phyloP scores from a whole-genome alignment of 2,888 invertebrate genomes.

The Phyllotreta striolata region DNA sequence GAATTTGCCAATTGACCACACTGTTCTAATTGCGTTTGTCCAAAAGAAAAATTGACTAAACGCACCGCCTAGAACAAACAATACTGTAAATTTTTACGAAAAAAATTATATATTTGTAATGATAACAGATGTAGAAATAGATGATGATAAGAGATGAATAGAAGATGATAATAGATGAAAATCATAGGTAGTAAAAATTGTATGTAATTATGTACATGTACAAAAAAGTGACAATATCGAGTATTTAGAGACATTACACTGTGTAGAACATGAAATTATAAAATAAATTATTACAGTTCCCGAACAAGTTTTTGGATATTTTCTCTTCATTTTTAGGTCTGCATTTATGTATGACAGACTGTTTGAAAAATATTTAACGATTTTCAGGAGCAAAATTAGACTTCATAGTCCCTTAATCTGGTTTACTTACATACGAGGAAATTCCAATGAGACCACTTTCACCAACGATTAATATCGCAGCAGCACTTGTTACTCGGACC shows the following conservation, averaged over 20 bases:
- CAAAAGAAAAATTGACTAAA: constrained; percentile 14
- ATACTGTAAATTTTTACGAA: not conserved
- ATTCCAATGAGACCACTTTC: constrained; percentile 17
- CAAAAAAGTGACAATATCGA: too few species aligned
- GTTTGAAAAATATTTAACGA: too few species aligned
- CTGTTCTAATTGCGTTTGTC: constrained; percentile 4
- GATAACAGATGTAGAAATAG: not conserved
- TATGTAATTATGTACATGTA: too few species aligned
- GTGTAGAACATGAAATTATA: too few species aligned
- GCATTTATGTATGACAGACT: too few species aligned
- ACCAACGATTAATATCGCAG: not conserved
- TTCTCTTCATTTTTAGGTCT: too few species aligned
- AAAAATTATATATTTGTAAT: not conserved
- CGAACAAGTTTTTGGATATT: too few species aligned
- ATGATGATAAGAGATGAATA: too few species aligned
- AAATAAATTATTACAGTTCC: too few species aligned
- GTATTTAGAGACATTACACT: too few species aligned
- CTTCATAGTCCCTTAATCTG: constrained; percentile 6
- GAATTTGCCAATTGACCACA: constrained; percentile 10
- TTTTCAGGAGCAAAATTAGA: not conserved
- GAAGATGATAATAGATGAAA: too few species aligned
- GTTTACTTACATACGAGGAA: constrained; percentile 18
- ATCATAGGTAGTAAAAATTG: too few species aligned
- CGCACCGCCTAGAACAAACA: constrained; percentile 12
- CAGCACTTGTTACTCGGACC: constrained; percentile 1